Evolutionary conservation across 1,140 invertebrate species (phyloP).

Genomic region (Apis laboriosa): DNA sequence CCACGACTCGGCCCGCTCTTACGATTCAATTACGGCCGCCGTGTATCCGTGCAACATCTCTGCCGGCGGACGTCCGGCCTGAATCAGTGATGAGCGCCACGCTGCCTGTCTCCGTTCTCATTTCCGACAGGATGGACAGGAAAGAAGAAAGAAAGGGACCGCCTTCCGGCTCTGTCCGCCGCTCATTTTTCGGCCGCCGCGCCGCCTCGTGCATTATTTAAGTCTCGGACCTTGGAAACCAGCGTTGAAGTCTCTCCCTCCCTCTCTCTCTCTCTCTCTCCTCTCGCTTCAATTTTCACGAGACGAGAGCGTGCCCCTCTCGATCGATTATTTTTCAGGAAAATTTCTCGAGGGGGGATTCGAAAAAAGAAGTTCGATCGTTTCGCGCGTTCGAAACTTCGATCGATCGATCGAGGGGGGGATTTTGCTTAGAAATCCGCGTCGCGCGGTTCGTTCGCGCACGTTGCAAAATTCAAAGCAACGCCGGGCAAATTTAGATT

Average conservation of each 20-base stretch:
- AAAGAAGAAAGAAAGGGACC: conserved; percentile 49
- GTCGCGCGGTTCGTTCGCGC: not conserved
- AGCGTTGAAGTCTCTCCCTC: conserved; percentile 64
- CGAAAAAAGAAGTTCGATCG: not conserved
- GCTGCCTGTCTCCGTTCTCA: conserved; percentile 72
- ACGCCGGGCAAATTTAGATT: conserved; percentile 62
- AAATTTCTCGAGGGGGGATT: not conserved
- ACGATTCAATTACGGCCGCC: conserved; percentile 39
- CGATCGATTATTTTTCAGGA: not conserved
- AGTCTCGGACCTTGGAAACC: conserved; percentile 58
- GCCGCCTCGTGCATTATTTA: conserved; percentile 71
- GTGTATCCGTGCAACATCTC: conserved; percentile 30
- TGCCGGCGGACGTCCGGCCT: conserved; percentile 65
- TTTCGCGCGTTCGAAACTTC: too few relatives aligned
- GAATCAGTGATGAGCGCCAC: conserved; percentile 74
- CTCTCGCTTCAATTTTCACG: not conserved
- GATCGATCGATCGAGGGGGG: not conserved
- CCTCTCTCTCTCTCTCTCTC: too few relatives aligned
- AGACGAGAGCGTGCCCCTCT: too few relatives aligned
- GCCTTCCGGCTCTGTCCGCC: conserved; percentile 65
- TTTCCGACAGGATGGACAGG: conserved; percentile 68
- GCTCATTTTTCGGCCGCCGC: conserved; percentile 66
- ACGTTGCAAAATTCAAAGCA: conserved; percentile 61
- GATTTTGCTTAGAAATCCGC: not conserved
- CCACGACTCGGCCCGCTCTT: not conserved